Percentiles rank a stretch among this genome's conserved stretches.
Conservation (phyloP, 2,113 vertebrate genomes). For the Zosterops pallidus region DNA sequence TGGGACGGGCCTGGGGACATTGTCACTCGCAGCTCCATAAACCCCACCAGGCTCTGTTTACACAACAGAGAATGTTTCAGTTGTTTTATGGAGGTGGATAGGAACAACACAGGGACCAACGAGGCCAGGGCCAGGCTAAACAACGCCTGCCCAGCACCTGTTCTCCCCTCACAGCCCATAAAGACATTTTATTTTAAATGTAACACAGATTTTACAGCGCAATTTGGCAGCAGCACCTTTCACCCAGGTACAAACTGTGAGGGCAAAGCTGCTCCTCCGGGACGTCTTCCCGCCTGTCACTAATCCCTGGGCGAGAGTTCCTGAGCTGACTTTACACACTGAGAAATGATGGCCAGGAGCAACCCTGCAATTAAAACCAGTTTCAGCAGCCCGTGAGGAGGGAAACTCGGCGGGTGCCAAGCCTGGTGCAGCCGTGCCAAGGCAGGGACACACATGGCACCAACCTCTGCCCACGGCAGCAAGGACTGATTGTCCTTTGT, state of each 20-base stretch:
- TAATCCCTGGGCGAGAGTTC: not conserved
- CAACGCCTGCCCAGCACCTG: not conserved
- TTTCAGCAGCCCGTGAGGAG: not conserved
- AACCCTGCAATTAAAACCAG: constrained; percentile 20
- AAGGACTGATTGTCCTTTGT: not conserved
- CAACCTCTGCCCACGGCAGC: accelerated
- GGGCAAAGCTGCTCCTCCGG: not conserved
- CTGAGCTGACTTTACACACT: not conserved
- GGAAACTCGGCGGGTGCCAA: not conserved
- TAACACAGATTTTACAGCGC: not conserved
- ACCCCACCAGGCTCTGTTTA: constrained; percentile 9
- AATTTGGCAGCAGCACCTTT: not conserved
- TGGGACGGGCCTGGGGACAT: not conserved
- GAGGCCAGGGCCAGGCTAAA: not conserved
- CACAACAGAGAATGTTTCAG: constrained; percentile 38
- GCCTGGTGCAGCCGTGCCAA: accelerated
- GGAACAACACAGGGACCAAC: not conserved
- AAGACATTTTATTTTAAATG: constrained; percentile 1
- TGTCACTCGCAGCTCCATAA: not conserved
- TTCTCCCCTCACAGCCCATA: not conserved
- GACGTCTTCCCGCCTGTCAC: not conserved
- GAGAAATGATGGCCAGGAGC: constrained; percentile 18
- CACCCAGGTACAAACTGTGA: not conserved
- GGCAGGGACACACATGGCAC: not conserved
- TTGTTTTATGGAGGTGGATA: constrained; percentile 48